phyloP scores from a whole-genome alignment of 1,140 invertebrate species.

The Cephus cinctus region DNA sequence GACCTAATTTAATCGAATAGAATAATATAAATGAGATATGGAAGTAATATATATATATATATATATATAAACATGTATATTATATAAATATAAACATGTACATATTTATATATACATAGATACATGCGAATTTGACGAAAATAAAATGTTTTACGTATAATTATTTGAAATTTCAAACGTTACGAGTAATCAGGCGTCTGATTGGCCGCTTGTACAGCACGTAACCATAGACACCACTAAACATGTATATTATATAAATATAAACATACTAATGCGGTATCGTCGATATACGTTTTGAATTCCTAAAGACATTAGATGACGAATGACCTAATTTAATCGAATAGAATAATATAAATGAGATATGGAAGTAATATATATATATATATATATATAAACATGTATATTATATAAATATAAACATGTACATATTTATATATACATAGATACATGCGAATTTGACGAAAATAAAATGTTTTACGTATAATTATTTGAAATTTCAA shows the following conservation, averaged over 20 bases:
- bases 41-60: slow-evolving; percentile 26
- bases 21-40: slow-evolving; percentile 19
- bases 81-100: too few relatives aligned
- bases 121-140: slow-evolving; percentile 27
- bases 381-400: too few relatives aligned
- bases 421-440: slow-evolving; percentile 42
- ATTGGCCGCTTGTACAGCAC: too few relatives aligned
- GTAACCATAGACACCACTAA: too few relatives aligned
- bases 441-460: slow-evolving; percentile 26
- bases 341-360: slow-evolving; percentile 18
- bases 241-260: too few relatives aligned
- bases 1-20: too few relatives aligned
- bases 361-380: slow-evolving; percentile 22
- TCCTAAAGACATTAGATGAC: too few relatives aligned
- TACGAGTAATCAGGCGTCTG: too few relatives aligned
- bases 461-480: slow-evolving; percentile 38
- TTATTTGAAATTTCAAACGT: slow-evolving; percentile 26
- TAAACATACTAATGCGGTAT: too few relatives aligned
- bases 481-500: slow-evolving; percentile 28
- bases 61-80: too few relatives aligned
- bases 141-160: slow-evolving; percentile 38
- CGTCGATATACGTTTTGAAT: too few relatives aligned
- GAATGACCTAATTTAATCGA: too few relatives aligned
- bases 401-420: slow-evolving; percentile 27
- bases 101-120: slow-evolving; percentile 40